phyloP scores from a whole-genome alignment of 2,888 invertebrate genomes.

The Cryptus armator region DNA sequence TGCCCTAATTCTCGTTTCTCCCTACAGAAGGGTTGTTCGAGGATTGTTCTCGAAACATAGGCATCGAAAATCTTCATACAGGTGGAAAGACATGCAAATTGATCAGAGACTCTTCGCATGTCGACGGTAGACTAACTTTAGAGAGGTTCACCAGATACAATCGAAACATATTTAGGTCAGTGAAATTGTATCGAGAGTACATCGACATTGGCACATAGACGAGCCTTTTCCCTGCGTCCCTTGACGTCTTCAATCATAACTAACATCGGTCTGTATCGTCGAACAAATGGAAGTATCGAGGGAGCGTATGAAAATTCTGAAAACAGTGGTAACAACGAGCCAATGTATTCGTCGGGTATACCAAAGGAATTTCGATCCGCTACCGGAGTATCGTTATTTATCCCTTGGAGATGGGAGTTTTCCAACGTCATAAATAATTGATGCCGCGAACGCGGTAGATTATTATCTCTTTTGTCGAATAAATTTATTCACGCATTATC shows the following conservation, averaged over 20 bases:
- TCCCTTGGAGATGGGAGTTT: conserved; percentile 6
- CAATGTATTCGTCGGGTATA: background rate
- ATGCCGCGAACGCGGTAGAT: background rate
- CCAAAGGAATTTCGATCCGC: conserved; percentile 9
- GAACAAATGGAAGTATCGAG: background rate
- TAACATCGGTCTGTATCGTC: background rate
- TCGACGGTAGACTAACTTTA: background rate
- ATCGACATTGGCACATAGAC: background rate
- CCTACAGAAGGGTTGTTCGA: conserved; percentile 12
- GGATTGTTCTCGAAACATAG: conserved; percentile 18
- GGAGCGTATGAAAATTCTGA: background rate
- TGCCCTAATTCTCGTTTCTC: conserved; percentile 47
- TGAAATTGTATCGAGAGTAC: background rate
- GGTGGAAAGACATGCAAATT: conserved; percentile 20
- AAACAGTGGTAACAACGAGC: background rate
- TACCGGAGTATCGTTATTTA: background rate
- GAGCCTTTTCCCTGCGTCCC: conserved; percentile 1
- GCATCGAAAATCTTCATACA: background rate
- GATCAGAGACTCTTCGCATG: conserved; percentile 16
- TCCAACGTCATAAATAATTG: conserved; percentile 15
- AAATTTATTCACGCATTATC: conserved; percentile 31
- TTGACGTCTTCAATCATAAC: background rate
- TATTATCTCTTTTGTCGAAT: conserved; percentile 5
- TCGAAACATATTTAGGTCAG: conserved; percentile 27
- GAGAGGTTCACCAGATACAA: background rate